Conservation (phyloP, 2,797 vertebrate species). For the Malurus splendens region DNA sequence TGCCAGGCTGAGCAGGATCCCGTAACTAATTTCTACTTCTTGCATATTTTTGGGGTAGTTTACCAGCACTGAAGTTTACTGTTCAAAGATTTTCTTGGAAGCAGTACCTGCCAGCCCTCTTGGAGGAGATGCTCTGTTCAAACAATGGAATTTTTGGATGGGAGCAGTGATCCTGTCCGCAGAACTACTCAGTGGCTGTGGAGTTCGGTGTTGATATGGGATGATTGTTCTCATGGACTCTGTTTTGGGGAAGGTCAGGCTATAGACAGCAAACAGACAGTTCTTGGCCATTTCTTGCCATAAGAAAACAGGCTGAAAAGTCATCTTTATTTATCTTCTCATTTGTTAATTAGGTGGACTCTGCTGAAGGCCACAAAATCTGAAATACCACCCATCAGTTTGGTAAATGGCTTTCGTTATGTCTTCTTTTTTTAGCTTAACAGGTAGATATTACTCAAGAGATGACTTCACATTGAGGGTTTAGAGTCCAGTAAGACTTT, state of each 20-base stretch:
- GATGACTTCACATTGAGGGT: neutral
- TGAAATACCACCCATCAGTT: neutral
- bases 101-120: neutral
- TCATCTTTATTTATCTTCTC: neutral
- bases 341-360: neutral
- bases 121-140: neutral
- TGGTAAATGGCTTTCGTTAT: neutral
- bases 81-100: neutral
- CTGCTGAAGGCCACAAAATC: neutral
- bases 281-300: neutral
- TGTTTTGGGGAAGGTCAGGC: neutral
- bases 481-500: neutral
- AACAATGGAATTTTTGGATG: neutral
- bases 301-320: neutral
- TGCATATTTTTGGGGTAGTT: rapidly evolving
- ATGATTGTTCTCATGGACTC: rapidly evolving
- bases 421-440: neutral
- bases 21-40: neutral
- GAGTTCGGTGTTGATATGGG: rapidly evolving
- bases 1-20: neutral
- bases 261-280: neutral
- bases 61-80: neutral
- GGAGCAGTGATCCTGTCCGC: neutral
- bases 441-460: neutral
- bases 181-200: neutral